phyloP scores from a whole-genome alignment of 1,140 invertebrate genomes.

The Meloidogyne exigua region DNA sequence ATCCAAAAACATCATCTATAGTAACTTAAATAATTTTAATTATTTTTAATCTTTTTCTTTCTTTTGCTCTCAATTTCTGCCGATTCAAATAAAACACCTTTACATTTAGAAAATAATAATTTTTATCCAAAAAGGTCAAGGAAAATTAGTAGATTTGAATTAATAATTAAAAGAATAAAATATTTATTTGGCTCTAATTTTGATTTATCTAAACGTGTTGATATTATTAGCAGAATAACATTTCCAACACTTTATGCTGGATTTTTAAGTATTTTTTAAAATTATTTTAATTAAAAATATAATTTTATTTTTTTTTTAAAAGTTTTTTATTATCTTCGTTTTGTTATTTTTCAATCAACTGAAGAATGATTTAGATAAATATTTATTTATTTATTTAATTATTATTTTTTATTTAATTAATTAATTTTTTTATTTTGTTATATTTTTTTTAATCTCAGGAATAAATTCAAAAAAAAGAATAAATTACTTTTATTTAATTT shows the following conservation, averaged over 20 bases:
- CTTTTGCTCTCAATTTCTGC: constrained; percentile 31
- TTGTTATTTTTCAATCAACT: constrained; percentile 19
- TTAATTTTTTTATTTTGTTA: too few species aligned
- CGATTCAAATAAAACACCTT: constrained; percentile 4
- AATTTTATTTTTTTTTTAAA: neutral
- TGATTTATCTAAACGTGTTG: constrained; percentile 55
- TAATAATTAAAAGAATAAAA: constrained; percentile 23
- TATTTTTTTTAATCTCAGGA: too few species aligned
- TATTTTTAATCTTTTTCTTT: neutral
- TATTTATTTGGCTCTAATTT: constrained; percentile 42
- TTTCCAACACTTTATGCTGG: constrained; percentile 21
- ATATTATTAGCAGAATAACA: constrained; percentile 34
- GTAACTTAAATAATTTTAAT: neutral
- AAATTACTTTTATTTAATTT: too few species aligned
- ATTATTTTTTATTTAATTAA: too few species aligned
- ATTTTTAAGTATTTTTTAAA: constrained; percentile 21
- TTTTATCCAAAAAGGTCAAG: constrained; percentile 28
- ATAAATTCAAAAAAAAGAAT: too few species aligned
- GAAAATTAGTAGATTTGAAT: constrained; percentile 23
- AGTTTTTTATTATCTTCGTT: constrained; percentile 29
- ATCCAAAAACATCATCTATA: constrained; percentile 14
- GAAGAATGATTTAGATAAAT: neutral
- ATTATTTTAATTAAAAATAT: too few species aligned
- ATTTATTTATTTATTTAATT: too few species aligned
- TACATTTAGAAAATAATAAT: constrained; percentile 32